phyloP scores from a whole-genome alignment of 2,113 vertebrate genomes.

The Odontophorus gujanensis region DNA sequence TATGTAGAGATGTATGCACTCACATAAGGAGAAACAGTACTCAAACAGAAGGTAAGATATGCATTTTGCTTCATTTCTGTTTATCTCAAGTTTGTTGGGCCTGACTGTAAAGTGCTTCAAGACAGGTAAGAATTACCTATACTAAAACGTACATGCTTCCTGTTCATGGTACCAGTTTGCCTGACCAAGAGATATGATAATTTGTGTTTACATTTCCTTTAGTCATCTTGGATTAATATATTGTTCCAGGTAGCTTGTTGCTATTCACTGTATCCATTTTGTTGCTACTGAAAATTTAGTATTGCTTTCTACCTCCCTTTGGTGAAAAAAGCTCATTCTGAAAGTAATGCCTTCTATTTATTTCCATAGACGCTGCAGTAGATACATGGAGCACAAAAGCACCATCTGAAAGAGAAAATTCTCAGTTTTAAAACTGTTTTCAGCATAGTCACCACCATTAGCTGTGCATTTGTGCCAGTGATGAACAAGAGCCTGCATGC shows the following conservation, averaged over 20 bases:
- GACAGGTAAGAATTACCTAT: neutral
- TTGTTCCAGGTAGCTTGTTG: neutral
- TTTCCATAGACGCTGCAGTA: no score
- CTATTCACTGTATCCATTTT: neutral
- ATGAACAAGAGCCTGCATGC: no score
- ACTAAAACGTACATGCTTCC: neutral
- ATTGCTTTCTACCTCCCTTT: neutral
- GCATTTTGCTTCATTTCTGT: neutral
- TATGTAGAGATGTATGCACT: neutral
- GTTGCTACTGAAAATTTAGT: neutral
- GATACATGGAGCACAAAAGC: no score
- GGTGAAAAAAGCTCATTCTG: neutral
- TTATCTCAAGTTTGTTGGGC: neutral
- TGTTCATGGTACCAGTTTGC: neutral
- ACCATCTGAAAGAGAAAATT: no score
- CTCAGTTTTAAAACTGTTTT: no score
- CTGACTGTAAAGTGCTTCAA: rapidly evolving
- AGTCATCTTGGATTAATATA: neutral
- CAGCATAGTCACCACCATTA: no score
- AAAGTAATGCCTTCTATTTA: no score
- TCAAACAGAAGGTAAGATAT: neutral
- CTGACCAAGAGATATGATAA: neutral
- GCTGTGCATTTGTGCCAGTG: no score
- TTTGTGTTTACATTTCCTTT: neutral
- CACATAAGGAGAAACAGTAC: neutral